Conservation (phyloP, 2,113 vertebrate genomes). For the Vireo altiloquus region DNA sequence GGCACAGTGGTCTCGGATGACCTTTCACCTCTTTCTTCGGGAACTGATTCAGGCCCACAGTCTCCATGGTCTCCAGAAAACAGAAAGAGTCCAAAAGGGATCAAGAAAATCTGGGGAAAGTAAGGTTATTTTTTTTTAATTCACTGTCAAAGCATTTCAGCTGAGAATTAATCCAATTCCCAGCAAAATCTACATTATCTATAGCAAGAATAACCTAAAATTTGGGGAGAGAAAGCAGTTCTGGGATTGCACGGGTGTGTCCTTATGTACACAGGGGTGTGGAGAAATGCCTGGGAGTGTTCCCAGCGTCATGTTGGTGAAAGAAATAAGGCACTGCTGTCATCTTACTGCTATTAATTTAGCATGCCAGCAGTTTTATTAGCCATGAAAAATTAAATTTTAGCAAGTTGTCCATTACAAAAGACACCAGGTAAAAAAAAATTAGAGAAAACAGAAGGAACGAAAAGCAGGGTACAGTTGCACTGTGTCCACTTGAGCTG, state of each 20-base stretch:
- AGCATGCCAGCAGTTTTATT: neutral
- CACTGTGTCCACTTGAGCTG: neutral
- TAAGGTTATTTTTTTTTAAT: constrained; percentile 67
- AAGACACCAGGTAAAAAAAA: neutral
- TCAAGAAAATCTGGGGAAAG: constrained; percentile 97
- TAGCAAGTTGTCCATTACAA: neutral
- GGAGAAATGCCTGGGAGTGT: neutral
- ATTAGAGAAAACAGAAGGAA: neutral
- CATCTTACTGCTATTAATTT: neutral
- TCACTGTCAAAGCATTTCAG: neutral
- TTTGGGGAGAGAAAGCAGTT: neutral
- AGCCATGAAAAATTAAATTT: neutral
- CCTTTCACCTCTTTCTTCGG: constrained; percentile 78
- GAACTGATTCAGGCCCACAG: constrained; percentile 77
- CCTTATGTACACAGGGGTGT: neutral
- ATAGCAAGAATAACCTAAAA: neutral
- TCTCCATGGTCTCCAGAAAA: constrained; percentile 85
- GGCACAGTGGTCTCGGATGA: constrained; percentile 66
- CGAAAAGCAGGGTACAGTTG: neutral
- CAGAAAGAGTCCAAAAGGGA: constrained; percentile 89
- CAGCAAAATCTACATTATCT: neutral
- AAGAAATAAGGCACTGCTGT: neutral
- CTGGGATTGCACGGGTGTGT: neutral
- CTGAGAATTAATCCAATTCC: neutral
- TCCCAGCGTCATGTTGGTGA: neutral